These are phyloP conservation scores for Lepidonotus clava DNA, from an alignment of 2,888 invertebrate genomes.

Conservation along the genomic window DNA sequence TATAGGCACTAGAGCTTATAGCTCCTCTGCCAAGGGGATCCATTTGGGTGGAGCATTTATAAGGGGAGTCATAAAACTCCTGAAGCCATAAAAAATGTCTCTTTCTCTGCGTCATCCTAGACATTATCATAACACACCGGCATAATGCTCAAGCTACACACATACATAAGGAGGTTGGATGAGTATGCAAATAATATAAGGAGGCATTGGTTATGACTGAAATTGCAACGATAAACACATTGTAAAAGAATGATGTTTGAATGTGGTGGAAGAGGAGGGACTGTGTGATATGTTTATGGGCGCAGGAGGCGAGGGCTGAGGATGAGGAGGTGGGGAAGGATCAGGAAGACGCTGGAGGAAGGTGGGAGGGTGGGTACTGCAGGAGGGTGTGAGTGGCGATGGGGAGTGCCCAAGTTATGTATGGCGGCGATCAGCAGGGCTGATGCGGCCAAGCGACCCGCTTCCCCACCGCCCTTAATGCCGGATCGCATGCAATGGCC, in stretches of 20 bases:
- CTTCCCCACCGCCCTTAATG: slow-evolving; percentile 14
- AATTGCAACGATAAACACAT: not conserved
- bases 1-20: too few species aligned
- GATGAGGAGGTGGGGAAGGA: not conserved
- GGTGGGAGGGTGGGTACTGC: not conserved
- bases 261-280: not conserved
- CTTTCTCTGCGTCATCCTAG: not conserved
- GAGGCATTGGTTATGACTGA: too few species aligned
- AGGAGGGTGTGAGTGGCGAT: not conserved
- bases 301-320: not conserved
- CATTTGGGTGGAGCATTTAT: not conserved
- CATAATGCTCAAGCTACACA: too few species aligned
- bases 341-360: not conserved
- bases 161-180: too few species aligned
- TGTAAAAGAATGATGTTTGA: not conserved
- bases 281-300: not conserved
- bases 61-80: not conserved
- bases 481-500: slow-evolving; percentile 25
- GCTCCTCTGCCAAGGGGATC: slow-evolving; percentile 7
- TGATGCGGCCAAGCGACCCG: slow-evolving; percentile 48
- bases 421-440: slow-evolving; percentile 39
- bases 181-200: too few species aligned
- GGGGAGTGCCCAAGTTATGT: not conserved
- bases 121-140: not conserved
- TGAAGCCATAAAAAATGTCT: not conserved